These are phyloP conservation scores for Pyrgilauda ruficollis DNA, from an alignment of 2,113 vertebrate genomes.

Conservation along the genomic window DNA sequence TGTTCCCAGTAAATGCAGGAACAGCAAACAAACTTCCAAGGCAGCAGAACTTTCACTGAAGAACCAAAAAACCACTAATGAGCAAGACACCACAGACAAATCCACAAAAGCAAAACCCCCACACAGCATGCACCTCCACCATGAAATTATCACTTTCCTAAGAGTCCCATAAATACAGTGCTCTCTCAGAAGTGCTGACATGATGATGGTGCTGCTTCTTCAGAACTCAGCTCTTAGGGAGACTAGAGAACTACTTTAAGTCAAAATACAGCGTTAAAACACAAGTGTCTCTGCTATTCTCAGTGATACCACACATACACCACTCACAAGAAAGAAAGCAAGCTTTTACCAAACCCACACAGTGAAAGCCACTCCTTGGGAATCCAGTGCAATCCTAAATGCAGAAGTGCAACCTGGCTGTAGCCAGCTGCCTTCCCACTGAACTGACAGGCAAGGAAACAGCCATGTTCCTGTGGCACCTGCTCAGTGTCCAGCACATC, in stretches of 20 bases:
- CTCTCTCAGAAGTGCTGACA: neutral
- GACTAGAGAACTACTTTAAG: neutral
- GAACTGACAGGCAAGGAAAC: fast-evolving
- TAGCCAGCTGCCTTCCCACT: neutral
- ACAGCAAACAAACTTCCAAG: neutral
- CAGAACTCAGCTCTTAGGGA: neutral
- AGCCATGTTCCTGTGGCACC: neutral
- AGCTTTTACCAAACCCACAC: neutral
- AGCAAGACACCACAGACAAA: neutral
- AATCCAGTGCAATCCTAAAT: neutral
- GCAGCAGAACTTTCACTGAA: neutral
- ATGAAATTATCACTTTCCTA: neutral
- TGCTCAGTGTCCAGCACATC: fast-evolving
- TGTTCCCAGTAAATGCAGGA: neutral
- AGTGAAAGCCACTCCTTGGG: neutral
- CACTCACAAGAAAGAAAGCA: neutral
- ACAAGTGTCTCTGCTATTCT: neutral
- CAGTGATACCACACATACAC: fast-evolving
- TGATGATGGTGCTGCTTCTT: neutral
- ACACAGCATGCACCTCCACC: neutral
- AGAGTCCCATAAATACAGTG: neutral
- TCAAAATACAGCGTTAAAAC: neutral
- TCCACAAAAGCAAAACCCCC: neutral
- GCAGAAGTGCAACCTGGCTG: neutral
- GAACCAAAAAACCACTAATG: fast-evolving